These are phyloP conservation scores for Leptatherina wallacei DNA, from an alignment of 2,797 vertebrate species.

Conservation along the genomic window DNA sequence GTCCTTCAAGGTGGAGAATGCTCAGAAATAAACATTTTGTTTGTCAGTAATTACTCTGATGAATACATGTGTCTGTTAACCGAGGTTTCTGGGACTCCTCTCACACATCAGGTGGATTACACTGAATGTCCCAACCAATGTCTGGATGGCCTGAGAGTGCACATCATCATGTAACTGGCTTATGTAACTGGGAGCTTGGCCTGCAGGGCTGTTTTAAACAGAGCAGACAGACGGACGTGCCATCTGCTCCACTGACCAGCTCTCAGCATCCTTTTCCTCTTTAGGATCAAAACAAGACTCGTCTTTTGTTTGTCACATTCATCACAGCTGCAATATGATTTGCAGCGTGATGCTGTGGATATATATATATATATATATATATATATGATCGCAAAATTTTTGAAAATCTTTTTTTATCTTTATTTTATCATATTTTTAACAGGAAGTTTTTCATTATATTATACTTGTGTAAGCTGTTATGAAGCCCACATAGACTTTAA, in stretches of 20 bases:
- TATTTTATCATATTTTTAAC: too few species aligned
- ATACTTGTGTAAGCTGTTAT: too few species aligned
- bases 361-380: too few species aligned
- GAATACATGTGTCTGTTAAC: not conserved
- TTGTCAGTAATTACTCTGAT: not conserved
- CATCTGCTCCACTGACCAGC: slow-evolving; percentile 60
- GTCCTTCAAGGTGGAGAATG: slow-evolving; percentile 21
- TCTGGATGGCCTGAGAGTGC: slow-evolving; percentile 16
- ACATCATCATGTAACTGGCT: slow-evolving; percentile 16
- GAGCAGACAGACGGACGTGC: slow-evolving; percentile 67
- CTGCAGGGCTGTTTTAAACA: slow-evolving; percentile 65
- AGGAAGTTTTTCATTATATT: too few species aligned
- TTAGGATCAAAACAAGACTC: slow-evolving; percentile 32
- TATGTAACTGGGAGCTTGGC: slow-evolving; percentile 63
- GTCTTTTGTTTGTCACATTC: slow-evolving; percentile 36
- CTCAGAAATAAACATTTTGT: too few species aligned
- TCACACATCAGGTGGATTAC: not conserved
- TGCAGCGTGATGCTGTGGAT: too few species aligned
- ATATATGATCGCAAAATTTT: too few species aligned
- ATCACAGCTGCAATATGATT: slow-evolving; percentile 65
- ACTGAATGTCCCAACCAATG: not conserved
- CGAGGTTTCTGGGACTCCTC: not conserved
- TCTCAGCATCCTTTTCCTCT: slow-evolving; percentile 33
- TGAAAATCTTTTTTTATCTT: too few species aligned
- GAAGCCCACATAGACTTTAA: too few species aligned